These are phyloP conservation scores for Agelas oroides DNA, from an alignment of 37 sponge, comb jelly and placozoan genomes.

Conservation along the genomic window DNA sequence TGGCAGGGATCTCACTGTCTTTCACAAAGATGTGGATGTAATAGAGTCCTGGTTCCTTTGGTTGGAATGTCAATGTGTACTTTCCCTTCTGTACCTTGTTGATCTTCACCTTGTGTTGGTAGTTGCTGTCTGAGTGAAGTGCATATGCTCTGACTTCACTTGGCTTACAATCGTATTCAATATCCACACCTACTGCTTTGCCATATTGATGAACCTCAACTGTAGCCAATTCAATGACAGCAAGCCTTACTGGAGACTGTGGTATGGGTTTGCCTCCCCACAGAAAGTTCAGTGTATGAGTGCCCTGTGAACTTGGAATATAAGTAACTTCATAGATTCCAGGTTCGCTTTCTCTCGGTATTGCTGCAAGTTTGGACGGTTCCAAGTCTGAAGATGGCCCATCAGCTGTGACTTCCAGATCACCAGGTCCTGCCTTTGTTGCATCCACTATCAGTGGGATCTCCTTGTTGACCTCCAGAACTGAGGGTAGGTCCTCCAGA, in stretches of 20 bases:
- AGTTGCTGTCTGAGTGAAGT: conserved; percentile 32
- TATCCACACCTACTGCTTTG: conserved; percentile 40
- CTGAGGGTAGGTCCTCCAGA: conserved; percentile 23
- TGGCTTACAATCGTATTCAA: conserved; percentile 30
- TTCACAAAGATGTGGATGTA: conserved; percentile 48
- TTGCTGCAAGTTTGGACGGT: conserved; percentile 4
- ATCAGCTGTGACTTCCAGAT: conserved; percentile 35
- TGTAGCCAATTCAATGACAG: background rate
- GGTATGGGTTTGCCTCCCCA: background rate
- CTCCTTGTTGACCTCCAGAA: conserved; percentile 19
- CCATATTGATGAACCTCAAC: conserved; percentile 12
- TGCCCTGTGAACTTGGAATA: conserved; percentile 44
- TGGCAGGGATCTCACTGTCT: conserved; percentile 57
- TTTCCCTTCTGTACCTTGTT: conserved; percentile 49
- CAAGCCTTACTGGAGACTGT: conserved; percentile 12
- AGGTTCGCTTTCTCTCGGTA: background rate
- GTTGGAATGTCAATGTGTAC: conserved; percentile 34
- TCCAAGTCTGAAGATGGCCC: conserved; percentile 22
- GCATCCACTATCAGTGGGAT: conserved; percentile 31
- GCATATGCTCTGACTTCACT: conserved; percentile 49
- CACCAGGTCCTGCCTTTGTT: conserved; percentile 35
- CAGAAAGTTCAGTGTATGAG: conserved; percentile 47
- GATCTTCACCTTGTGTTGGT: conserved; percentile 56
- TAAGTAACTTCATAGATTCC: conserved; percentile 17
- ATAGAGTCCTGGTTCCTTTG: conserved; percentile 53